Base-by-base conservation (phyloP, 2,888 invertebrate species). In the Melinaea menophilus region DNA sequence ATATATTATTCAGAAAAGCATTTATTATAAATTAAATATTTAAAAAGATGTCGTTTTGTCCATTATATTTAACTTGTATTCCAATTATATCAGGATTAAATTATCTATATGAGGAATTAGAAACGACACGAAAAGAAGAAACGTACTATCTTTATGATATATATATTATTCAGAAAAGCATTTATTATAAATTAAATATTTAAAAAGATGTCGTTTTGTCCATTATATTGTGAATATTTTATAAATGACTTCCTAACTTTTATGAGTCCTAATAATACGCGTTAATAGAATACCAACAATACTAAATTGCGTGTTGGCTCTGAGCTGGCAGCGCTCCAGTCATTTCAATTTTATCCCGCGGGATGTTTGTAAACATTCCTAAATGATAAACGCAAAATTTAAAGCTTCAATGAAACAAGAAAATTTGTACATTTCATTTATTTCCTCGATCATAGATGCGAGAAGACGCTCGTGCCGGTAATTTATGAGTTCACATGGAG, bases 301-400 rank as follows among this genome's bases (percentile, higher is more conserved):
- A 71, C 66, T 73, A 66, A 67, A 75, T 73, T 76, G 78, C 77
- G 77, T 80, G 80, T 78, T 78, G 78, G 77, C 74, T 66, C 69
- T 71, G 73, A 64, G 75, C 81, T 88, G 88, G 89, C 88, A 85
- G 65, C 68, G 81, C 79, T 90, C 90, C 90, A 90, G 87, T 85
- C 82, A 81, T 89, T 90, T 90, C 89, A 90, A 90, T 90, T 88
- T 85, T 80, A 85, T 81, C 82, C 82, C 81, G 82, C 80, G 83
- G 83, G 80, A 72, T 78, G 77, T 80, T 81, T 83, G 88, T 88
- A 88, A 90, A 90, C 88, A 88, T 84, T 85, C 85, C 85, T 86
- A 87, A 89, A 88, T 88, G 88, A 88, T 89, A 86, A 88, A 89
- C 86, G 85, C 84, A 86, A 86, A 86, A 87, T 88, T 88, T 88